Conservation (phyloP, 2,797 vertebrate species). For the Takifugu ocellatus region DNA sequence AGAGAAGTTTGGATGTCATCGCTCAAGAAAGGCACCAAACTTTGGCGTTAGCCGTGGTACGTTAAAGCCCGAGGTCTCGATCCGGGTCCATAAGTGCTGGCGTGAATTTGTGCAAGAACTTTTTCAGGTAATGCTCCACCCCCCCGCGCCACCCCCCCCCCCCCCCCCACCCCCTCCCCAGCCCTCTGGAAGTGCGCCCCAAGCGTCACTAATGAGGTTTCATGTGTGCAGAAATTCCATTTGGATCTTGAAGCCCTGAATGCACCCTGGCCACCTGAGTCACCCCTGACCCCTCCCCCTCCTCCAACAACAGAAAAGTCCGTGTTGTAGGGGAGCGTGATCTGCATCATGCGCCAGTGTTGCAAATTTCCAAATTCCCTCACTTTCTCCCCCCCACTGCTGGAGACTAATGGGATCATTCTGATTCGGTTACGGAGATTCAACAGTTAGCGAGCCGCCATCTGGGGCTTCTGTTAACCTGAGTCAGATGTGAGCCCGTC, state of each 20-base stretch:
- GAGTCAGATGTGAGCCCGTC: conserved; percentile 98
- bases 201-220: conserved; percentile 44
- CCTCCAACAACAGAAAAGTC: not conserved
- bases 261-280: conserved; percentile 69
- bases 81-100: too few species aligned
- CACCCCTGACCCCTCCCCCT: conserved; percentile 37
- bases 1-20: too few species aligned
- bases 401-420: conserved; percentile 98
- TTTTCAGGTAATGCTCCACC: conserved; percentile 26
- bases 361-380: conserved; percentile 90
- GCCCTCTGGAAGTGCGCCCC: not conserved
- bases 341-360: conserved; percentile 84
- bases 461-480: conserved; percentile 99
- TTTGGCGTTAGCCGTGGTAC: too few species aligned
- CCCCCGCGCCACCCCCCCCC: not conserved
- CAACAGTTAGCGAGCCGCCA: conserved; percentile 99
- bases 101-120: not conserved
- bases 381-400: conserved; percentile 75
- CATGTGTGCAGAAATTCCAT: conserved; percentile 72
- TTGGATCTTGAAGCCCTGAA: conserved; percentile 82
- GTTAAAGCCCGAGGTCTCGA: too few species aligned
- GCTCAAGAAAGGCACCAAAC: too few species aligned
- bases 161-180: not conserved
- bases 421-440: conserved; percentile 98
- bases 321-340: conserved; percentile 27